Conservation (phyloP, 2,888 invertebrate genomes). For the Gari tellinella region DNA sequence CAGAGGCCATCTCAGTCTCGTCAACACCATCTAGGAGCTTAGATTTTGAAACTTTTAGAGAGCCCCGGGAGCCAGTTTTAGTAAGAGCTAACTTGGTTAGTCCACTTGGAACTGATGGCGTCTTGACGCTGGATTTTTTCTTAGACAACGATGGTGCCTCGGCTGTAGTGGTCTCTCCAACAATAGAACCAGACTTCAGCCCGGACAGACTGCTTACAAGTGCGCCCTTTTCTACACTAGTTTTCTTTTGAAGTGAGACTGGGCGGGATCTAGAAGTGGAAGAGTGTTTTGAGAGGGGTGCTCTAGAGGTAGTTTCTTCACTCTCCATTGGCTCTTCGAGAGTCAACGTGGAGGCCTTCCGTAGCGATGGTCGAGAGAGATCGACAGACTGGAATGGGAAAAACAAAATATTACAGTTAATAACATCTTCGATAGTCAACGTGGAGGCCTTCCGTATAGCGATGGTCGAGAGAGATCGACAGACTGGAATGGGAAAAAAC, state of each 20-base stretch:
- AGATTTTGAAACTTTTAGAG: constrained; percentile 20
- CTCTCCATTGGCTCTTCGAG: constrained; percentile 29
- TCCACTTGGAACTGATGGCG: constrained; percentile 37
- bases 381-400: no score
- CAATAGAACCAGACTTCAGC: constrained; percentile 45
- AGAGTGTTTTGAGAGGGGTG: neutral
- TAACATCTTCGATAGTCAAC: constrained; percentile 44
- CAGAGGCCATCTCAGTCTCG: constrained; percentile 36
- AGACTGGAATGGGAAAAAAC: no score
- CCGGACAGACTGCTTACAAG: constrained; percentile 40
- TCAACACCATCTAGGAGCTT: constrained; percentile 30
- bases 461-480: constrained; percentile 27
- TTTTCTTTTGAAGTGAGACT: constrained; percentile 40
- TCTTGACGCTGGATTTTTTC: constrained; percentile 22
- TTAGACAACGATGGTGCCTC: constrained; percentile 9
- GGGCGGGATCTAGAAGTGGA: constrained; percentile 23
- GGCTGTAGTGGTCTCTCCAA: constrained; percentile 47
- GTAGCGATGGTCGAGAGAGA: constrained; percentile 32
- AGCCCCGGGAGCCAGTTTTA: neutral
- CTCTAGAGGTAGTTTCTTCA: neutral
- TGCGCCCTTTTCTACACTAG: constrained; percentile 37
- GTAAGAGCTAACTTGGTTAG: constrained; percentile 46
- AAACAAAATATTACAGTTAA: no score
- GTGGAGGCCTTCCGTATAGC: constrained; percentile 51
- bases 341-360: constrained; percentile 49